Evolutionary conservation across 2,113 vertebrate species (phyloP), one percentile per base, ranked within the genome.

Genomic region (Ascaphus truei): DNA sequence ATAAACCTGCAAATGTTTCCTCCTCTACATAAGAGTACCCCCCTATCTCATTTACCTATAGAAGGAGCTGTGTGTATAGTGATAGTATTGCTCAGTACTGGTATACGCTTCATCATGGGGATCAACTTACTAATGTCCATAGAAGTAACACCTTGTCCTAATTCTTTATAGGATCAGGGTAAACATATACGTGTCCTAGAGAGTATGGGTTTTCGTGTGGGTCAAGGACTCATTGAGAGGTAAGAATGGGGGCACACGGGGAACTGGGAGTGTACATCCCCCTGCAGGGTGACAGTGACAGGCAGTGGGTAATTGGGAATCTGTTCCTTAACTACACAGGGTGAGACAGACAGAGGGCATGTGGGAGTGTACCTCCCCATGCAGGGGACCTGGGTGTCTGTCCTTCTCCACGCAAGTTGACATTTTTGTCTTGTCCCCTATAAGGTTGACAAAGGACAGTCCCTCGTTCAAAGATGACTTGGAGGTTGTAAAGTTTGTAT

Each of bases 211-310:
- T 95, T 93, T 85, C 84, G 89, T 7, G 92, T 94, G 68, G 93
- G 92, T 77, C 93, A 93, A 76, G 92, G 92, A 43, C 79, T 94
- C 55, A 91, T 91, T 1, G 92, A 95, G 75, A 92, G 92, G 93
- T 92, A 79, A 81, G 81, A 20, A 9, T 39, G 1, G 0, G 18
- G 10, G 0, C 9, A 3, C 4, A n/a, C n/a, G n/a, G n/a, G n/a
- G n/a, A n/a, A n/a, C n/a, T n/a, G n/a, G n/a, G n/a, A n/a, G n/a
- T n/a, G n/a, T n/a, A n/a, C n/a, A n/a, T 27, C 23, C 1, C 4
- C 11, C 33, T n/a, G n/a, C n/a, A n/a, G n/a, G n/a, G n/a, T n/a
- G n/a, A n/a, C n/a, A n/a, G n/a, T n/a, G n/a, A n/a, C n/a, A n/a
- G n/a, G n/a, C n/a, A n/a, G n/a, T n/a, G n/a, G n/a, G n/a, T n/a